These are phyloP conservation scores for Anthrax anthrax DNA, from an alignment of 2,888 invertebrate genomes.

Conservation along the genomic window DNA sequence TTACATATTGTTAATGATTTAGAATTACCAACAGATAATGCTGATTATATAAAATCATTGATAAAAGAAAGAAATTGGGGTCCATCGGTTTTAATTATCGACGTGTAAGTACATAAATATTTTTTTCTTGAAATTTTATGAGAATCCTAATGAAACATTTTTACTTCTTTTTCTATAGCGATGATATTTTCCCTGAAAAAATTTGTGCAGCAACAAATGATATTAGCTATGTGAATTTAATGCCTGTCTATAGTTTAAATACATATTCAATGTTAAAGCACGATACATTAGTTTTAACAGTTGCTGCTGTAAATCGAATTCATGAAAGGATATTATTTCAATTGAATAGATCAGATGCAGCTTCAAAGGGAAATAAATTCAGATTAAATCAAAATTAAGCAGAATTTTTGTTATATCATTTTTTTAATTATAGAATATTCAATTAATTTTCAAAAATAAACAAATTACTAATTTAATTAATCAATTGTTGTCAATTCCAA, in stretches of 20 bases:
- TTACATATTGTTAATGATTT: slow-evolving; percentile 77
- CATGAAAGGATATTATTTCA: slow-evolving; percentile 63
- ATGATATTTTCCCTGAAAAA: slow-evolving; percentile 76
- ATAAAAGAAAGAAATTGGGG: slow-evolving; percentile 86
- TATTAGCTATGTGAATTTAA: slow-evolving; percentile 74
- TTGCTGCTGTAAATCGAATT: slow-evolving; percentile 67
- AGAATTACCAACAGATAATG: slow-evolving; percentile 71
- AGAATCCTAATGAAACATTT: background rate
- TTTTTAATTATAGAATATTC: too few species aligned
- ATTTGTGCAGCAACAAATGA: slow-evolving; percentile 66
- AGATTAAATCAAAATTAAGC: slow-evolving; percentile 41
- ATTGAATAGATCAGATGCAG: slow-evolving; percentile 45
- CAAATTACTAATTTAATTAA: too few species aligned
- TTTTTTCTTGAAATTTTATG: slow-evolving; percentile 4
- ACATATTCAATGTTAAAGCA: slow-evolving; percentile 95
- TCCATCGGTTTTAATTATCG: slow-evolving; percentile 83
- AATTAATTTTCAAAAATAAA: too few species aligned
- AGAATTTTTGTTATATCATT: too few species aligned
- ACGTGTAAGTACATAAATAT: slow-evolving; percentile 49
- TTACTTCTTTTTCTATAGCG: slow-evolving; percentile 41
- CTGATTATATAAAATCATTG: slow-evolving; percentile 62
- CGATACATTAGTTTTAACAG: slow-evolving; percentile 77
- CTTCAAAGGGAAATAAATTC: slow-evolving; percentile 36
- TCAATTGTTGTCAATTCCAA: slow-evolving; percentile 37
- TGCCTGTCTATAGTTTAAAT: slow-evolving; percentile 94